Conservation (phyloP, 2,888 invertebrate species). For the Alviniconcha strummeri region DNA sequence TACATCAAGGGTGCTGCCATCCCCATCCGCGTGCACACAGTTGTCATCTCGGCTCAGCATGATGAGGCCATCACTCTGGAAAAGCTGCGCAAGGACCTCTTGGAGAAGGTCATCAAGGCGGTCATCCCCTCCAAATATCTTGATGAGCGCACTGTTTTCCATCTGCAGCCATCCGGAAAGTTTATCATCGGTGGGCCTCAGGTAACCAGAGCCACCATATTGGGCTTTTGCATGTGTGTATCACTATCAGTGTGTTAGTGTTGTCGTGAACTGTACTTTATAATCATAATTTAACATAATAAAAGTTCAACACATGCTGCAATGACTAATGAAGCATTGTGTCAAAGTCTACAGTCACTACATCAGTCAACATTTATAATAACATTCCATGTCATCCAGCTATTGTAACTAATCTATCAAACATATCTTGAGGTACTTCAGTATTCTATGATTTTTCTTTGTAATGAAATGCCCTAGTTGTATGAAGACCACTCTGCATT, state of each 20-base stretch:
- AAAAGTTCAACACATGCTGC: too few species aligned
- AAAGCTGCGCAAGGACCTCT: slow-evolving; percentile 87
- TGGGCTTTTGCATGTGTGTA: neutral
- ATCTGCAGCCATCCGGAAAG: slow-evolving; percentile 96
- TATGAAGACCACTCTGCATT: too few species aligned
- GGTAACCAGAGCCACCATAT: slow-evolving; percentile 76
- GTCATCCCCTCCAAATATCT: slow-evolving; percentile 95
- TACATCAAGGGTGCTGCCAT: slow-evolving; percentile 95
- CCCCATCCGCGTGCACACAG: slow-evolving; percentile 95
- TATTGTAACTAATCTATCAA: too few species aligned
- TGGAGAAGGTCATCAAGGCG: slow-evolving; percentile 90
- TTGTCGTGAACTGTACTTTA: neutral
- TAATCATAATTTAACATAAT: too few species aligned
- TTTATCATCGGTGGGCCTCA: slow-evolving; percentile 98
- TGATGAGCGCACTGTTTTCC: slow-evolving; percentile 93
- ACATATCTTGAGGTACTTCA: too few species aligned
- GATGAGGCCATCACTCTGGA: slow-evolving; percentile 92
- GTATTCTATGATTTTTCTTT: too few species aligned
- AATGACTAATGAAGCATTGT: too few species aligned
- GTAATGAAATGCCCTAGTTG: too few species aligned
- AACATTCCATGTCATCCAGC: too few species aligned
- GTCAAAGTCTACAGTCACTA: too few species aligned
- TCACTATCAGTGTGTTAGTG: neutral
- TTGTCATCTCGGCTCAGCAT: slow-evolving; percentile 98
- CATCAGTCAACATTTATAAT: too few species aligned